Conservation (phyloP, 2,797 vertebrate species). For the Xenops minutus region DNA sequence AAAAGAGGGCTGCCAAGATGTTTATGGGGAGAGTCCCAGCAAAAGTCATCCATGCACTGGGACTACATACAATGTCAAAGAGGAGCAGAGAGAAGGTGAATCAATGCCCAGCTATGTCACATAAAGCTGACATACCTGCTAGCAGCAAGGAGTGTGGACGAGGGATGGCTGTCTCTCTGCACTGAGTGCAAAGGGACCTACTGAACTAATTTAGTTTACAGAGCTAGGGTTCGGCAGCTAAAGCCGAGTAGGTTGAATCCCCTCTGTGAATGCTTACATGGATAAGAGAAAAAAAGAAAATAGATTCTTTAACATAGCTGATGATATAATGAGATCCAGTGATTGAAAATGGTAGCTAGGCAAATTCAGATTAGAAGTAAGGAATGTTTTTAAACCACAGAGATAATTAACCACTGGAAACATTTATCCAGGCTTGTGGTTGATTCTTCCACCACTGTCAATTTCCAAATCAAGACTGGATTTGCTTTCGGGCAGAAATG, state of each 20-base stretch:
- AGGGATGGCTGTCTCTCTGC: background rate
- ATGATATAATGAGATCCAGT: background rate
- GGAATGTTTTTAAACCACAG: background rate
- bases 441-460: background rate
- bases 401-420: conserved; percentile 5
- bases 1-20: background rate
- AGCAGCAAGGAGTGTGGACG: background rate
- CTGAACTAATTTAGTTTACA: background rate
- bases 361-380: background rate
- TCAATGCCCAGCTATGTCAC: background rate
- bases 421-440: background rate
- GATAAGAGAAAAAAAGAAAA: background rate
- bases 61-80: background rate
- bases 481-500: background rate
- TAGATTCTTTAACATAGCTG: background rate
- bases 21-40: background rate
- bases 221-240: background rate
- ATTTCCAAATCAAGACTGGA: conserved; percentile 5
- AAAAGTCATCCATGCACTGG: background rate
- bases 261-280: background rate
- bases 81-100: background rate
- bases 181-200: background rate
- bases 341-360: background rate
- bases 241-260: background rate
- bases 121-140: background rate